Conservation (phyloP, 2,888 invertebrate genomes). For the Acrocyrtus sp. region DNA sequence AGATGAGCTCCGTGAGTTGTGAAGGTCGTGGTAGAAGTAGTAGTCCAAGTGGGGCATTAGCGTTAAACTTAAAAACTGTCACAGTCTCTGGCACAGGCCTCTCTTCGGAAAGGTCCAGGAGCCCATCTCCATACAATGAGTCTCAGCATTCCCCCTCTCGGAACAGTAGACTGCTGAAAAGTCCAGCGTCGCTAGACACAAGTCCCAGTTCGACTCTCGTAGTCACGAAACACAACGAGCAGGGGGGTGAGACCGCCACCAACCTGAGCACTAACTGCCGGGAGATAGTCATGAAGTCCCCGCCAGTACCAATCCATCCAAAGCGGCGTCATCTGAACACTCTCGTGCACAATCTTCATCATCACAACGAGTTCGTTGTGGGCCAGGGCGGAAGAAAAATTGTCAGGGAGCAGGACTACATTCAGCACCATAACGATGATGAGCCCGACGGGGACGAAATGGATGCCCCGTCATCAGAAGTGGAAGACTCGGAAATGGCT, state of each 20-base stretch:
- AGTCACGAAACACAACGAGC: slow-evolving; percentile 32
- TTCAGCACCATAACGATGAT: slow-evolving; percentile 34
- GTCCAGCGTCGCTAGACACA: slow-evolving; percentile 24
- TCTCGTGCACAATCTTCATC: slow-evolving; percentile 41
- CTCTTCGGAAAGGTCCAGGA: slow-evolving; percentile 31
- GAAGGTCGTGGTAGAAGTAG: slow-evolving; percentile 26
- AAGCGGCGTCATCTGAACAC: slow-evolving; percentile 47
- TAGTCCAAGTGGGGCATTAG: slow-evolving; percentile 43
- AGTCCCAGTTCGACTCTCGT: slow-evolving; percentile 34
- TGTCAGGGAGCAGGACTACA: not conserved
- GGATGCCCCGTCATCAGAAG: slow-evolving; percentile 65
- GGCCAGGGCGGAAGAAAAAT: not conserved
- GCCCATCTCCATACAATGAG: slow-evolving; percentile 38
- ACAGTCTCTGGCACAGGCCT: slow-evolving; percentile 31
- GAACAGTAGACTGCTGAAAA: slow-evolving; percentile 22
- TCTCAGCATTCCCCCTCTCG: slow-evolving; percentile 52
- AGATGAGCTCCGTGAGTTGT: slow-evolving; percentile 26
- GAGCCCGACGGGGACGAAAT: slow-evolving; percentile 64
- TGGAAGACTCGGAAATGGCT: slow-evolving; percentile 73
- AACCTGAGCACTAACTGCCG: slow-evolving; percentile 44
- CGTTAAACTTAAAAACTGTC: slow-evolving; percentile 50
- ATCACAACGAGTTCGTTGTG: slow-evolving; percentile 5
- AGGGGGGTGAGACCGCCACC: slow-evolving; percentile 45
- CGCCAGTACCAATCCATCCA: slow-evolving; percentile 52
- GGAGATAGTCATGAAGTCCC: slow-evolving; percentile 47